Percentiles rank a stretch among this genome's conserved stretches.
Evolutionary conservation across 2,888 invertebrate species (phyloP).

Genomic region (Dolichopus griseipennis): DNA sequence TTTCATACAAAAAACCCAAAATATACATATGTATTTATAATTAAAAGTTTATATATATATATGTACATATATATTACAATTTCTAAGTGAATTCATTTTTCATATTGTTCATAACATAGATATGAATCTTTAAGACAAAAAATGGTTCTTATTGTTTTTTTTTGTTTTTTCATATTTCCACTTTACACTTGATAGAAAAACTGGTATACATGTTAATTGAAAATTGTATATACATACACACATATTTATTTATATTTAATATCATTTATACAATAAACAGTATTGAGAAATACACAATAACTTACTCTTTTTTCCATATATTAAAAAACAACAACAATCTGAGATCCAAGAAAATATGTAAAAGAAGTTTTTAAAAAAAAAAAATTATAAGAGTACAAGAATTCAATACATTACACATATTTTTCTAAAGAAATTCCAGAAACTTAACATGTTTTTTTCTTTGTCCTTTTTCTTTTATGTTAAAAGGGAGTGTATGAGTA

Average conservation of each 20-base stretch:
- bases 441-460: not conserved
- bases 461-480: not conserved
- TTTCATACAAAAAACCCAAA: too few relatives aligned
- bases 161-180: too few relatives aligned
- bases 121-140: not conserved
- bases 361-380: not conserved
- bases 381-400: not conserved
- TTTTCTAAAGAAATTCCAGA: not conserved
- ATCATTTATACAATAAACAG: not conserved
- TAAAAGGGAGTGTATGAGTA: not conserved
- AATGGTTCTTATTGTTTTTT: too few relatives aligned
- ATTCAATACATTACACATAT: not conserved
- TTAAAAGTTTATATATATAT: not conserved
- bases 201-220: not conserved
- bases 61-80: too few relatives aligned
- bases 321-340: not conserved
- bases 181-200: too few relatives aligned
- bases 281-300: not conserved
- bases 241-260: not conserved
- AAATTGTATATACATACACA: not conserved
- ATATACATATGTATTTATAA: too few relatives aligned
- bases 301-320: slow-evolving; percentile 4
- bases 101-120: slow-evolving; percentile 2
- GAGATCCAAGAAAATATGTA: not conserved
- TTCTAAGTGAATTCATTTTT: not conserved